A percentile compares a stretch with the other conserved stretches of the same genome.
phyloP scores from a whole-genome alignment of 2,888 invertebrate genomes.

The Nomada lathburiana region DNA sequence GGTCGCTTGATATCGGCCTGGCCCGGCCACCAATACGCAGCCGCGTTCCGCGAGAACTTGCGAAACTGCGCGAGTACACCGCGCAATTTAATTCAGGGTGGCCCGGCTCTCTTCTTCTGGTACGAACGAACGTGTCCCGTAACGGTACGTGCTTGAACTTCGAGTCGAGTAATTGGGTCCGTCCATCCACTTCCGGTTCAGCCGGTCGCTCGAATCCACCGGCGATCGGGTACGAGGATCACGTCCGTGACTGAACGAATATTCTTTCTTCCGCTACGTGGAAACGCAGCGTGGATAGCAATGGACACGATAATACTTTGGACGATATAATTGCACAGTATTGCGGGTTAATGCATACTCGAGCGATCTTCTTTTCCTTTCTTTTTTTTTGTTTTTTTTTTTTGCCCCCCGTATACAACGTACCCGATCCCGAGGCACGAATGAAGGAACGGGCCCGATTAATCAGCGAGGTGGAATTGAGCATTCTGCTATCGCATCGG shows the following conservation, averaged over 20 bases:
- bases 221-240: conserved; percentile 41
- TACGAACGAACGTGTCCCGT: conserved; percentile 45
- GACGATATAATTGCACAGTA: conserved; percentile 37
- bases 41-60: conserved; percentile 42
- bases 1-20: conserved; percentile 37
- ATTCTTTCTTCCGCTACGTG: conserved; percentile 24
- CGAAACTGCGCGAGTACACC: conserved; percentile 39
- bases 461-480: conserved; percentile 16
- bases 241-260: conserved; percentile 39
- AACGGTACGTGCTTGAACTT: conserved; percentile 66
- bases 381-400: conserved; percentile 4
- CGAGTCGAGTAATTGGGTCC: conserved; percentile 70
- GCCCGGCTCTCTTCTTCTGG: conserved; percentile 44
- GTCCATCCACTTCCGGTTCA: conserved; percentile 64
- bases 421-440: neutral
- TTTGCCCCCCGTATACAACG: neutral
- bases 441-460: conserved; percentile 13
- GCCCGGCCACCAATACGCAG: conserved; percentile 33
- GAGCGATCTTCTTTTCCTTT: neutral
- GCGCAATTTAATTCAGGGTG: conserved; percentile 71
- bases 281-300: conserved; percentile 1
- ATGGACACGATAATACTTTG: conserved; percentile 30
- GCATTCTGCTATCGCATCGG: neutral
- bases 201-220: conserved; percentile 32
- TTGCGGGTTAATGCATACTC: conserved; percentile 28